phyloP scores from a whole-genome alignment of 1,140 invertebrate species.

The Augochlora pura region DNA sequence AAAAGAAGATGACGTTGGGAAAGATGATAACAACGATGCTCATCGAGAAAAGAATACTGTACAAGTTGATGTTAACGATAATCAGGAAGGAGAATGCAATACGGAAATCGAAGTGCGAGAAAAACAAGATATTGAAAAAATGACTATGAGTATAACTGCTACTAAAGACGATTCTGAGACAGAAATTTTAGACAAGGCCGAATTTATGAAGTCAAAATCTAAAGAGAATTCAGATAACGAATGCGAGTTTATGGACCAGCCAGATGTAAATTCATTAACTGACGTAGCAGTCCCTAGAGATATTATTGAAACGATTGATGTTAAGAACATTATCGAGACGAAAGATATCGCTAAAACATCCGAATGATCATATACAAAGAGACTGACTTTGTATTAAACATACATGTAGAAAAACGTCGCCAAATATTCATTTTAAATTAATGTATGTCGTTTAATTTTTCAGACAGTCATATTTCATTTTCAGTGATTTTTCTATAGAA shows the following conservation, averaged over 20 bases:
- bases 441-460: neutral
- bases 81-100: too few species aligned
- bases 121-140: neutral
- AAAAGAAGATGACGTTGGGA: too few species aligned
- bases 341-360: neutral
- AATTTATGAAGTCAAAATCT: too few species aligned
- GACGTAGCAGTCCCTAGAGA: neutral
- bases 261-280: neutral
- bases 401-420: neutral
- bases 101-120: neutral
- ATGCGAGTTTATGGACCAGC: neutral
- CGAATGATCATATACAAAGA: slow-evolving; percentile 18
- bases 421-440: neutral
- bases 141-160: neutral
- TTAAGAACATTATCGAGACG: neutral
- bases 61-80: too few species aligned
- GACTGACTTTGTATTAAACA: neutral
- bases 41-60: too few species aligned
- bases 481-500: neutral
- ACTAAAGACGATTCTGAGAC: neutral
- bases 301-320: neutral
- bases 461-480: neutral
- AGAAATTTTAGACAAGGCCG: neutral
- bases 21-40: too few species aligned
- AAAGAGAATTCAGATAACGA: neutral